These are phyloP conservation scores for Diabrotica virgifera DNA, from an alignment of 1,140 invertebrate genomes.

Conservation along the genomic window DNA sequence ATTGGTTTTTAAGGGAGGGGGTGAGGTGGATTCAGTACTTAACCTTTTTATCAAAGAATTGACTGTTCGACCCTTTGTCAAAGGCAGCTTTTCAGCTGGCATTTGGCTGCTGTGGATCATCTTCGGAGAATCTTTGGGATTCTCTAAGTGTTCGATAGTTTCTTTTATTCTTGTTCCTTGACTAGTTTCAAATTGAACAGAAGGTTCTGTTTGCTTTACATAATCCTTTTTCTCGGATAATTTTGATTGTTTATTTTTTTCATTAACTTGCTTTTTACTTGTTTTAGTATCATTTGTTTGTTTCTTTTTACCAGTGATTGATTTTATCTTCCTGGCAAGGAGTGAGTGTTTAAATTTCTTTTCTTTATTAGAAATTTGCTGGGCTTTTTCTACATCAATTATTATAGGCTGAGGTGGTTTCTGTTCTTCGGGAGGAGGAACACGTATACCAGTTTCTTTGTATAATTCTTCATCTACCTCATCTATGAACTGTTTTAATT, in stretches of 20 bases:
- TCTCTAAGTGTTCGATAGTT: constrained; percentile 50
- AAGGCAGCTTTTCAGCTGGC: constrained; percentile 59
- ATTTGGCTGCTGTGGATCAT: constrained; percentile 67
- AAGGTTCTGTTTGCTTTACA: constrained; percentile 14
- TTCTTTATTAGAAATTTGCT: constrained; percentile 37
- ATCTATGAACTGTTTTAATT: constrained; percentile 41
- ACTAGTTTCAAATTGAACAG: neutral
- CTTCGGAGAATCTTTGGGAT: constrained; percentile 47
- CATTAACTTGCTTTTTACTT: constrained; percentile 11
- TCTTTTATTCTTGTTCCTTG: constrained; percentile 25
- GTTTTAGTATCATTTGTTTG: constrained; percentile 26
- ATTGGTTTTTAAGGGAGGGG: constrained; percentile 57
- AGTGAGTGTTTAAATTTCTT: constrained; percentile 29
- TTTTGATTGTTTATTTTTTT: neutral
- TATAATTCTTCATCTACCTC: constrained; percentile 39
- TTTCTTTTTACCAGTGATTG: constrained; percentile 30
- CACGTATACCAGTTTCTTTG: constrained; percentile 38
- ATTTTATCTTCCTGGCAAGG: constrained; percentile 36
- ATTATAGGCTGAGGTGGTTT: constrained; percentile 38
- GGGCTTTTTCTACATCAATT: constrained; percentile 45
- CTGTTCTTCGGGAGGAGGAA: constrained; percentile 20
- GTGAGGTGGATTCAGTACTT: constrained; percentile 62
- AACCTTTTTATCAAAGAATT: constrained; percentile 62
- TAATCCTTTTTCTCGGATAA: neutral
- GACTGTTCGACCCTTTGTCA: constrained; percentile 63